A percentile compares a stretch with the other conserved stretches of the same genome.
These are phyloP conservation scores for Festucalex cinctus DNA, from an alignment of 2,113 vertebrate species.

Conservation along the genomic window DNA sequence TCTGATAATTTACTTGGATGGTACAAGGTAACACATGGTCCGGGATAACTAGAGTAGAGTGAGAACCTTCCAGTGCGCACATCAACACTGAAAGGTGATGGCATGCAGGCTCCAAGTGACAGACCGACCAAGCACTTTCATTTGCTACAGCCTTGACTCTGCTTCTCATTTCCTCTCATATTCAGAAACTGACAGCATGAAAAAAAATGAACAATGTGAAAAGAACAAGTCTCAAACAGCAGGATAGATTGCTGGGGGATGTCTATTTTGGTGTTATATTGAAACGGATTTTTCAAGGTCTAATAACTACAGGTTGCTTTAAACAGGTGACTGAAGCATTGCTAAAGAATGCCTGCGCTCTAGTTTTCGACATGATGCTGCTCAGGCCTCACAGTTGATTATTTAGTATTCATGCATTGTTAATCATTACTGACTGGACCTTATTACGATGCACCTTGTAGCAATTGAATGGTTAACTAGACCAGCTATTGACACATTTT, in stretches of 20 bases:
- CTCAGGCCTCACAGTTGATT: constrained; percentile 18
- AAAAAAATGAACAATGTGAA: background rate
- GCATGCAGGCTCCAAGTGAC: constrained; percentile 54
- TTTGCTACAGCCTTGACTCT: constrained; percentile 34
- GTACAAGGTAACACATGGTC: constrained; percentile 47
- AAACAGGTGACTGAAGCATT: background rate
- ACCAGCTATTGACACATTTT: constrained; percentile 57
- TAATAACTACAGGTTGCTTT: background rate
- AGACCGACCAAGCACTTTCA: constrained; percentile 62
- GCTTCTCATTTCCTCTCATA: background rate
- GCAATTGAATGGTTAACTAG: constrained; percentile 46
- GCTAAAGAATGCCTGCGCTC: background rate
- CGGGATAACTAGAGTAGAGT: constrained; percentile 43
- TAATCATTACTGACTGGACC: constrained; percentile 43
- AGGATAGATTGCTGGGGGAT: background rate
- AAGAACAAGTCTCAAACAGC: background rate
- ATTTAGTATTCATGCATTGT: constrained; percentile 61
- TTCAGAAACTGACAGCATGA: constrained; percentile 13
- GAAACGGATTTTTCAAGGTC: background rate
- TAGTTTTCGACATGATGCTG: background rate
- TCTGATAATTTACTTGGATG: constrained; percentile 50
- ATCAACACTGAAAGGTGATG: constrained; percentile 51
- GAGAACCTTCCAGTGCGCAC: constrained; percentile 50
- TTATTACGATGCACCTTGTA: constrained; percentile 26
- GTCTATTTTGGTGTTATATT: background rate